Evolutionary conservation across 2,888 invertebrate genomes (phyloP).

Genomic region (Heterodera filipjevi): DNA sequence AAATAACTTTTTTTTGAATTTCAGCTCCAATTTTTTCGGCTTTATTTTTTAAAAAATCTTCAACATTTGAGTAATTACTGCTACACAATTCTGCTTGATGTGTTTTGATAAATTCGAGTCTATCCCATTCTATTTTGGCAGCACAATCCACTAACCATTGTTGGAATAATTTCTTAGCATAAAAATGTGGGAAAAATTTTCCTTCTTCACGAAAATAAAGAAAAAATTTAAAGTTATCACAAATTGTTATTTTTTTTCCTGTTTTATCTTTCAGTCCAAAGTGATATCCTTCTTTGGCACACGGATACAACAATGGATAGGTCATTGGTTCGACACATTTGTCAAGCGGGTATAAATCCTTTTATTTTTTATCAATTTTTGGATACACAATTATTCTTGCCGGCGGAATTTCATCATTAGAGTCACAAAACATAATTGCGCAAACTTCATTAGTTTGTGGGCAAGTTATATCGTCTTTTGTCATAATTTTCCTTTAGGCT

Average conservation of each 20-base stretch:
- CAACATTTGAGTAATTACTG: not conserved
- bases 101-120: not conserved
- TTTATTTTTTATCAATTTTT: not conserved
- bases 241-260: not conserved
- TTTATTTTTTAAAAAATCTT: slow-evolving; percentile 12
- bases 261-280: not conserved
- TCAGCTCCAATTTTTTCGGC: not conserved
- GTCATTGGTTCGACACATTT: not conserved
- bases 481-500: not conserved
- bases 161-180: not conserved
- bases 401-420: not conserved
- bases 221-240: not conserved
- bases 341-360: not conserved
- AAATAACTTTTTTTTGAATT: not conserved
- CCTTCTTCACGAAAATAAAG: not conserved
- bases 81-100: not conserved
- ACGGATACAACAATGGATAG: not conserved
- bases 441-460: not conserved
- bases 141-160: not conserved
- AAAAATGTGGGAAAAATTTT: not conserved
- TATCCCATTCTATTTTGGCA: not conserved
- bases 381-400: not conserved
- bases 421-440: not conserved
- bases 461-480: not conserved
- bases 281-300: not conserved